Base-by-base conservation (phyloP, 1,140 invertebrate species). In the Sycophaga agraensis region DNA sequence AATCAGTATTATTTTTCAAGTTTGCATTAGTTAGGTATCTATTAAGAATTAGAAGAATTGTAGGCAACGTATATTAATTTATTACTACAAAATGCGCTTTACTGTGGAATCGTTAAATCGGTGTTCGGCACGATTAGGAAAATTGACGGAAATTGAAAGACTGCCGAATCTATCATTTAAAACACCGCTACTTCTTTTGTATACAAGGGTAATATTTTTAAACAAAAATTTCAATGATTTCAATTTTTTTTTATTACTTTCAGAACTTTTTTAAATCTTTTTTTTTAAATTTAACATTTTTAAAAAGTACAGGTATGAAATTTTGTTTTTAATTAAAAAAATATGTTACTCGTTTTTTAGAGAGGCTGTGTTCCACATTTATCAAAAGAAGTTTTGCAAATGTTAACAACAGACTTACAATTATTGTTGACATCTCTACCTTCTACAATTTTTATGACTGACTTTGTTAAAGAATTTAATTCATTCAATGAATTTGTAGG, bases 311-410 rank as follows among this genome's bases (percentile, higher is more conserved):
- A n/a, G 63, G n/a, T 39, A 46, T 31, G 45, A 45, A 43, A 42
- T 24, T 14, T 14, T 59, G 19, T 58, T 19, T 42, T 50, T 54
- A 34, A 46, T n/a, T 31, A 12, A 35, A 61, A 55, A 17, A 16
- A 48, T 7, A 16, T 16, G 5, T 16, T 24, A 28, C 0, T 16
- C 28, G 11, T 9, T 26, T 14, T 64, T 71, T 54, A 88, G 84
- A 78, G 80, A 55, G 87, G 86, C 9, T 83, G 84, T 66, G 78
- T 88, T 55, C 88, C 88, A 1, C 85, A 88, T 72, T 74, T 89
- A 9, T 86, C 84, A 1, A 82, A 83, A 54, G 87, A 89, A 76
- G 84, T 88, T 0, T 82, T 88, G n/a, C 81, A 86, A 70, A 75
- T 80, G 54, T 67, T 88, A 54, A 82, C 77, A 14, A 66, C 69